Percentiles rank a stretch among this genome's conserved stretches.
phyloP scores from a whole-genome alignment of 2,113 vertebrate species.

The Vidua macroura region DNA sequence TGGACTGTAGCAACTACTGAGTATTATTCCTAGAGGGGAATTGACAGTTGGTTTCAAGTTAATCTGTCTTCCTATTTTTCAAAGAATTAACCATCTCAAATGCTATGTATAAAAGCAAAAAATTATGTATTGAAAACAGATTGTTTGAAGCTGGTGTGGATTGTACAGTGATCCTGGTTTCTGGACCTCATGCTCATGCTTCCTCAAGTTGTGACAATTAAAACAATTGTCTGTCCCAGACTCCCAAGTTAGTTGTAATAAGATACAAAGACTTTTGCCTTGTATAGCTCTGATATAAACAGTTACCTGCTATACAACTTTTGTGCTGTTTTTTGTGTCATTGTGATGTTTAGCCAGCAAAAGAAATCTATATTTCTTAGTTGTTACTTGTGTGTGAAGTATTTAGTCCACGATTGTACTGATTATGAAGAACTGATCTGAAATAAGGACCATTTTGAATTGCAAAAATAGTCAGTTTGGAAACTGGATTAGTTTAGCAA shows the following conservation, averaged over 20 bases:
- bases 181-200: not conserved
- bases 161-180: not conserved
- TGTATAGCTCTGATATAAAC: not conserved
- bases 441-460: not conserved
- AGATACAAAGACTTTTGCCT: not conserved
- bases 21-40: not conserved
- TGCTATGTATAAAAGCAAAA: not conserved
- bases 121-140: not conserved
- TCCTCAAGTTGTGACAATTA: not conserved
- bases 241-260: not conserved
- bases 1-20: not conserved
- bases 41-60: not conserved
- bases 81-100: not conserved
- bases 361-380: not conserved
- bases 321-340: not conserved
- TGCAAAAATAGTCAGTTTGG: not conserved
- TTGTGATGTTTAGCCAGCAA: not conserved
- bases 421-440: not conserved
- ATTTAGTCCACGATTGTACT: not conserved
- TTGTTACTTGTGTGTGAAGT: not conserved
- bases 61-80: constrained; percentile 5
- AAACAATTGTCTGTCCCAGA: not conserved
- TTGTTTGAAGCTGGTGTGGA: not conserved
- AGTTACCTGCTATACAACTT: not conserved
- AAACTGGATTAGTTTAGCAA: not conserved